A percentile compares a stretch with the other conserved stretches of the same genome.
Conservation (phyloP, 2,113 vertebrate species). For the Arvicanthis niloticus region DNA sequence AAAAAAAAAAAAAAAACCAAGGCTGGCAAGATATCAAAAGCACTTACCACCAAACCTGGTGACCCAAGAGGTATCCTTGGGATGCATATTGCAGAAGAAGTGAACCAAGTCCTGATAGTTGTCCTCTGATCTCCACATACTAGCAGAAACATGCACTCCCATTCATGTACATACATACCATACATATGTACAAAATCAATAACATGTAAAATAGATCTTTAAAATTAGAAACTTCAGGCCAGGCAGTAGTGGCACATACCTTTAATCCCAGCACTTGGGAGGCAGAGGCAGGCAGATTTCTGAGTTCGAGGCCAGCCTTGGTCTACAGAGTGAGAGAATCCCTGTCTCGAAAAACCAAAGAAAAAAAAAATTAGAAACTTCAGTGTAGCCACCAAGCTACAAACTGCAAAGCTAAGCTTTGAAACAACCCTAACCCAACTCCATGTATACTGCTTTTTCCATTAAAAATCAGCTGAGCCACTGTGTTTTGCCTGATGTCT, state of each 20-base stretch:
- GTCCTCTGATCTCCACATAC: too few species aligned
- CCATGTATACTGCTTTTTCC: background rate
- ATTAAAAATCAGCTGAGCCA: background rate
- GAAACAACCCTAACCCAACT: background rate
- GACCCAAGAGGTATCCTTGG: too few species aligned
- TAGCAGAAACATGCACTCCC: too few species aligned
- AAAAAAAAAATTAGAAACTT: background rate
- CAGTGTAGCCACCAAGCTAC: background rate
- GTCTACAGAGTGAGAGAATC: too few species aligned
- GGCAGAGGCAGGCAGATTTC: too few species aligned
- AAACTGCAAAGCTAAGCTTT: background rate
- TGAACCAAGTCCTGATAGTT: too few species aligned
- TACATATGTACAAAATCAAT: background rate
- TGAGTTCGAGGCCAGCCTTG: too few species aligned
- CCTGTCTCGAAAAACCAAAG: too few species aligned
- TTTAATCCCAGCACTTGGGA: too few species aligned
- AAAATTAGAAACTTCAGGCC: background rate
- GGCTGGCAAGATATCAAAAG: background rate
- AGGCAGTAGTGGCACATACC: too few species aligned
- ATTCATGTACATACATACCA: background rate
- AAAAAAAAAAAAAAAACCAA: background rate
- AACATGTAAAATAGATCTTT: background rate
- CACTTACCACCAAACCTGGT: background rate
- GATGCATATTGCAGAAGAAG: too few species aligned
- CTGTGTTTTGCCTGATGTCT: background rate